Evolutionary conservation across 2,888 invertebrate genomes (phyloP), one percentile per base, ranked within the genome.

Genomic region (Ormyrus pomaceus): DNA sequence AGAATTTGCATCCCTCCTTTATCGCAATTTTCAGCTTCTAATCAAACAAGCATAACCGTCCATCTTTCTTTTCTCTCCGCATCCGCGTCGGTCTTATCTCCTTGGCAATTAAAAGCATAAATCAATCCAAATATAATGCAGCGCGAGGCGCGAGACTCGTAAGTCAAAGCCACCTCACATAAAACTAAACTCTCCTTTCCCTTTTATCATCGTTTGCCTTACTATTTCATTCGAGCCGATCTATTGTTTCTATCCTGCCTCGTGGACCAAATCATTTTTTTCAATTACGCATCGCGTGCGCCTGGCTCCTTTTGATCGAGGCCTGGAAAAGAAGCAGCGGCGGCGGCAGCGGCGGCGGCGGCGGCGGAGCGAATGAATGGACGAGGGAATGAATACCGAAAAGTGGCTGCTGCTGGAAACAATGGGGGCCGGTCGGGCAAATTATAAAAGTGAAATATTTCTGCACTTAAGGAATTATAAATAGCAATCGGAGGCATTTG

Each of bases 401-500:
- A 74, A 74, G 66, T 66, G 62, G 11, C 53, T 61, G 61, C 34
- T 61, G 61, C 34, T 71, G 55, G 66, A 74, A 34, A 66, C 58
- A 74, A 74, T 74, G 51, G 66, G 13, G 8, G 13, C 0, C 56
- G 8, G 10, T 55, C 13, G 9, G 50, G 51, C 19, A 65, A 71
- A 77, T 77, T 77, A 71, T 71, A 77, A 77, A 77, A 77, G 65
- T 77, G 53, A 77, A 77, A 65, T 77, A 77, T 71, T 65, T 58
- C 59, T n/a, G 58, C 58, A 66, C 66, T 74, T 74, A 65, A 58
- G 34, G 66, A 74, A 56, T 66, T 74, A 76, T 69, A 69, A 69
- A 69, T 76, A 76, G 68, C 13, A 66, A 68, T 76, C 59, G 61
- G 59, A 13, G 55, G 64, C 11, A 50, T 11, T 48, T 13, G 48